Conservation (phyloP, 2,797 vertebrate genomes). For the Pseudomugil gertrudae region DNA sequence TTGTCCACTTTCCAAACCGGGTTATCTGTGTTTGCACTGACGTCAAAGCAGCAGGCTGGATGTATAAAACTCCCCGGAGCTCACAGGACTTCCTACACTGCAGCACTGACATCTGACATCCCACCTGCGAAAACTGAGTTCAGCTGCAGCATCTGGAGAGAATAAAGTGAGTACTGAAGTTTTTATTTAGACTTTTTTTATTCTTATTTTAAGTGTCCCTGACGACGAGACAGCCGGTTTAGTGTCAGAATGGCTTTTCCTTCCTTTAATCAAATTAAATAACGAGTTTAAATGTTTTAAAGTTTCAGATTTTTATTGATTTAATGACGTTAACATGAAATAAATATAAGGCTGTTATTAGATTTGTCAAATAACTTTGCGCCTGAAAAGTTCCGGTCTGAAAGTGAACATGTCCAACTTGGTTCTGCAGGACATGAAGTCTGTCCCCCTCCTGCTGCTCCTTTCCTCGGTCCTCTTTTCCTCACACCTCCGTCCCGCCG, state of each 20-base stretch:
- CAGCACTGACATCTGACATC: conserved; percentile 28
- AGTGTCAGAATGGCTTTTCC: too few relatives aligned
- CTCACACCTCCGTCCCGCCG: conserved; percentile 69
- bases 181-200: not conserved
- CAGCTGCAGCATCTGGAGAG: conserved; percentile 54
- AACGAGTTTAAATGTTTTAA: not conserved
- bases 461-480: conserved; percentile 77
- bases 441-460: conserved; percentile 77
- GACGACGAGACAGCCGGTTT: not conserved
- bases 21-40: conserved; percentile 80
- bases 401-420: too few relatives aligned
- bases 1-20: conserved; percentile 74
- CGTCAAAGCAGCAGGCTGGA: conserved; percentile 84
- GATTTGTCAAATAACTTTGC: too few relatives aligned
- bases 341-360: too few relatives aligned
- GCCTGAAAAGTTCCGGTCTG: too few relatives aligned
- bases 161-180: conserved; percentile 56
- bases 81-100: conserved; percentile 59
- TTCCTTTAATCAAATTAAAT: too few relatives aligned
- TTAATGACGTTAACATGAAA: too few relatives aligned
- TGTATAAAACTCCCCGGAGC: conserved; percentile 81
- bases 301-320: not conserved
- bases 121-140: conserved; percentile 39
- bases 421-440: conserved; percentile 77
- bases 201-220: not conserved